These are phyloP conservation scores for Idaea straminata DNA, from an alignment of 2,888 invertebrate species.

Conservation along the genomic window DNA sequence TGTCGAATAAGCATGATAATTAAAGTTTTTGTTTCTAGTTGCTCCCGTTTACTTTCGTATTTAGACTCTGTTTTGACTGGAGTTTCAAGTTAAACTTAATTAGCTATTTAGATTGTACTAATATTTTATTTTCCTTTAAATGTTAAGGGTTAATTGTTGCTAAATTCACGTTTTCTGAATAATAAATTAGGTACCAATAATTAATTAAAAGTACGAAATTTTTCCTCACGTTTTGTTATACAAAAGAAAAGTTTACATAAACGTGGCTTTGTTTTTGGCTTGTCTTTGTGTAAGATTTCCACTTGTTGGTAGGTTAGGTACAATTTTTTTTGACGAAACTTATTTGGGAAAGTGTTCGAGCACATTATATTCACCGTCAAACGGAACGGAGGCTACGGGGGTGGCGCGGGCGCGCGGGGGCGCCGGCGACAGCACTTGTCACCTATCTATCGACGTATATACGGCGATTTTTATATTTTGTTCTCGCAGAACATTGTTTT, in stretches of 20 bases:
- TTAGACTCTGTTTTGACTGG: constrained; percentile 22
- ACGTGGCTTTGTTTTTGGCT: not conserved
- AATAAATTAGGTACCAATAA: not conserved
- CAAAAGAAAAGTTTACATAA: not conserved
- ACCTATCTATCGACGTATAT: no score
- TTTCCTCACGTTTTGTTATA: not conserved
- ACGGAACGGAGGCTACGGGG: no score
- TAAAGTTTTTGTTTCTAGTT: constrained; percentile 67
- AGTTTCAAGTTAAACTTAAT: constrained; percentile 21
- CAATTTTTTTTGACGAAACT: not conserved
- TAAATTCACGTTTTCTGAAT: not conserved
- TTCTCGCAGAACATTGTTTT: no score
- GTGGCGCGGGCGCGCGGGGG: no score
- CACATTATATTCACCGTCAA: no score
- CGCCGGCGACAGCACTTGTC: no score
- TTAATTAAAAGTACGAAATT: not conserved
- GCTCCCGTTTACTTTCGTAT: constrained; percentile 23
- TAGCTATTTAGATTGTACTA: constrained; percentile 20
- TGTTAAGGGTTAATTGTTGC: not conserved
- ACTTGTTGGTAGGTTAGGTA: not conserved
- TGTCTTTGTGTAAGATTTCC: constrained; percentile 2
- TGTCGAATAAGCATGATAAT: constrained; percentile 78
- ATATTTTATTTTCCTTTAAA: constrained; percentile 9
- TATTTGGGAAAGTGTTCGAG: constrained; percentile 7
- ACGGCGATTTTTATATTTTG: no score